phyloP scores from a whole-genome alignment of 2,797 vertebrate genomes.

The Platyrinchus mystaceus region DNA sequence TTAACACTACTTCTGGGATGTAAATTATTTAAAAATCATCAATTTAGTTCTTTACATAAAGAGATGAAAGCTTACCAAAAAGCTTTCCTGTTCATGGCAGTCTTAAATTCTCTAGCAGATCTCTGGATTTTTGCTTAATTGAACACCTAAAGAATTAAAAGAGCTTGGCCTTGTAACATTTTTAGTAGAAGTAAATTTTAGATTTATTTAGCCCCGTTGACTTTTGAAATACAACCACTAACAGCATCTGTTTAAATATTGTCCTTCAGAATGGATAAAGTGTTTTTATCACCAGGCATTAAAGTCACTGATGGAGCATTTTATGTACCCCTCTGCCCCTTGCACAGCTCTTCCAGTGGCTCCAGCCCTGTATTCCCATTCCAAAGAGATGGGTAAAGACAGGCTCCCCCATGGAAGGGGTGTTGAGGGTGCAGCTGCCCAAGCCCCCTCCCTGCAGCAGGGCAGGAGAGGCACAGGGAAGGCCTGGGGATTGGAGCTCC shows the following conservation, averaged over 20 bases:
- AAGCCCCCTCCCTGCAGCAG: neutral
- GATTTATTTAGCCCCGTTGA: conserved; percentile 69
- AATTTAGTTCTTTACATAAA: conserved; percentile 46
- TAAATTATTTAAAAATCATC: conserved; percentile 74
- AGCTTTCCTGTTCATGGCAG: conserved; percentile 47
- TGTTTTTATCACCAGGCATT: conserved; percentile 23
- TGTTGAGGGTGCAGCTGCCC: accelerated
- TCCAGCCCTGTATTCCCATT: accelerated
- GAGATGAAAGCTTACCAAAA: conserved; percentile 66
- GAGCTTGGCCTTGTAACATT: conserved; percentile 53
- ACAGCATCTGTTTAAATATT: conserved; percentile 71
- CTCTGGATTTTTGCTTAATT: conserved; percentile 59
- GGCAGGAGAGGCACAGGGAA: neutral
- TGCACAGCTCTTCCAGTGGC: accelerated
- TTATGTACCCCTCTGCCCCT: neutral
- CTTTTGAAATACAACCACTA: conserved; percentile 72
- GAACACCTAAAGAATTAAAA: conserved; percentile 55
- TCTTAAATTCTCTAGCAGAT: conserved; percentile 48
- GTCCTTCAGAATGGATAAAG: conserved; percentile 46
- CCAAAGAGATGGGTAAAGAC: accelerated
- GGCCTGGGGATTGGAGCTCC: neutral
- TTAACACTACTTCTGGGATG: conserved; percentile 53
- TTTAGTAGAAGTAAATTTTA: conserved; percentile 62
- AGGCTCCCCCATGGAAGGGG: accelerated
- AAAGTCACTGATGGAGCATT: neutral